These are phyloP conservation scores for Coenobita brevimanus DNA, from an alignment of 1,140 invertebrate species.

Conservation along the genomic window DNA sequence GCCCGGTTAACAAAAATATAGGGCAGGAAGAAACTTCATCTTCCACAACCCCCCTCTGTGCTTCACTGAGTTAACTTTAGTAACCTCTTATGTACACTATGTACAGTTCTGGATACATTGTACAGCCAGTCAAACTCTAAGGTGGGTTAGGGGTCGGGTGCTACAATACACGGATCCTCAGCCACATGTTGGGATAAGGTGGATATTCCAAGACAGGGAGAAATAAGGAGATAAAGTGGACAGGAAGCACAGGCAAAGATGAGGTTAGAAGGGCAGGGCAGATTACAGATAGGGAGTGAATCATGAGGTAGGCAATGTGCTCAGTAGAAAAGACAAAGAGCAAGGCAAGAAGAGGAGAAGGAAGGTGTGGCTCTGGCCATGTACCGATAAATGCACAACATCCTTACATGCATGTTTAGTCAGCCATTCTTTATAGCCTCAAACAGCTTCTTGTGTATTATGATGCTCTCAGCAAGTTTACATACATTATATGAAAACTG, in stretches of 20 bases:
- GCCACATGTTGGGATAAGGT: no score
- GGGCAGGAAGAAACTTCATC: constrained; percentile 47
- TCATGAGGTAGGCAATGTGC: no score
- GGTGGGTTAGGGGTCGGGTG: constrained; percentile 10
- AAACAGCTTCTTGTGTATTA: constrained; percentile 32
- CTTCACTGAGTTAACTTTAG: constrained; percentile 50
- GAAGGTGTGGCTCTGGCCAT: no score
- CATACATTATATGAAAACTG: constrained; percentile 21
- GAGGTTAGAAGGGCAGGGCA: no score
- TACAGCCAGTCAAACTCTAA: constrained; percentile 44
- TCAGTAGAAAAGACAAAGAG: no score
- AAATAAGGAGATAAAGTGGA: no score
- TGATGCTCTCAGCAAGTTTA: constrained; percentile 5
- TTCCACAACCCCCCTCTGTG: constrained; percentile 51
- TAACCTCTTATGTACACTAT: constrained; percentile 63
- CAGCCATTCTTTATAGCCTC: constrained; percentile 57
- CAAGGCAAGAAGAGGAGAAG: no score
- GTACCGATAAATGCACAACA: constrained; percentile 49
- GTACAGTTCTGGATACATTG: constrained; percentile 59
- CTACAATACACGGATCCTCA: constrained; percentile 20
- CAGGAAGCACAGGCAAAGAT: no score
- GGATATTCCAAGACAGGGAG: no score
- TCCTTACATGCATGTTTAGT: constrained; percentile 38
- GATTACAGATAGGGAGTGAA: no score
- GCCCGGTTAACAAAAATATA: constrained; percentile 65